These are phyloP conservation scores for Cyphomyrus plagiostoma DNA, from an alignment of 2,113 vertebrate genomes.

Conservation along the genomic window DNA sequence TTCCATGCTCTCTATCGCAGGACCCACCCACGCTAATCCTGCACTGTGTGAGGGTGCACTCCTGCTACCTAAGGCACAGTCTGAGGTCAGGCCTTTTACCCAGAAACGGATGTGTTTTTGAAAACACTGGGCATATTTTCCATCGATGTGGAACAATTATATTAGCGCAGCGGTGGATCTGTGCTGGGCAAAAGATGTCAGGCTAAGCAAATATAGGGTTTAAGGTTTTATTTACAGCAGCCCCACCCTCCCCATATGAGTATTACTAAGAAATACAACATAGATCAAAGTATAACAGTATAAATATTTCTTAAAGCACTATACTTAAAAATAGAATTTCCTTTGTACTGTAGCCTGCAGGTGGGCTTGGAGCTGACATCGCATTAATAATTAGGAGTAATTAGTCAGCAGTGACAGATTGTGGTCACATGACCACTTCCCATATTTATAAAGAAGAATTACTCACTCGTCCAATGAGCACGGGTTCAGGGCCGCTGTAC, in stretches of 20 bases:
- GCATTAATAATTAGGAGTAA: not conserved
- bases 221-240: not conserved
- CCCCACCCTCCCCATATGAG: not conserved
- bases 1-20: not conserved
- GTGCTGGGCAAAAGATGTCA: not conserved
- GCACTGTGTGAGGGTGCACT: not conserved
- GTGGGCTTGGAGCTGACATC: not conserved
- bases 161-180: not conserved
- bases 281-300: not conserved
- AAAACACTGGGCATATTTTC: not conserved
- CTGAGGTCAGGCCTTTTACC: not conserved
- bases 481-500: conserved; percentile 80
- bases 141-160: not conserved
- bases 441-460: not conserved
- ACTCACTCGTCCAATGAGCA: conserved; percentile 85
- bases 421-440: not conserved
- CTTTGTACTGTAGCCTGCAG: not conserved
- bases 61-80: not conserved
- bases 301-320: not conserved
- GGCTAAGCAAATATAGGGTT: not conserved
- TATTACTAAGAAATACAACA: not conserved
- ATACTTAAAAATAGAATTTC: not conserved
- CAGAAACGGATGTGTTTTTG: not conserved
- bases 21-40: not conserved
- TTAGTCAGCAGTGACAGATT: not conserved